Evolutionary conservation across 1,140 invertebrate species (phyloP).

Genomic region (Cotesia glomerata): DNA sequence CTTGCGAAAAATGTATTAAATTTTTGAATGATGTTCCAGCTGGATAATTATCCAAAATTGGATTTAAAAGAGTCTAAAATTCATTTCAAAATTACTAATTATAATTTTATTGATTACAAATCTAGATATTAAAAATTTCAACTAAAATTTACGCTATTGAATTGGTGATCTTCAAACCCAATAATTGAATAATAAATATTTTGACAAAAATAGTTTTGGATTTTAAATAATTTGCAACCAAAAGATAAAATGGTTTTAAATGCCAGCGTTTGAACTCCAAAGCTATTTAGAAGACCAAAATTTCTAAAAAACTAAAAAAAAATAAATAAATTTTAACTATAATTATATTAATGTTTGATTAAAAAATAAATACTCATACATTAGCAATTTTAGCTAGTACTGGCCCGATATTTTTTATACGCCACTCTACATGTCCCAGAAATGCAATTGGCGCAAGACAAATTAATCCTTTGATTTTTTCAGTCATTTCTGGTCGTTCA

Average conservation of each 20-base stretch:
- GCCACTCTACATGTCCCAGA: slow-evolving; percentile 52
- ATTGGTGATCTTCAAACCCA: no score
- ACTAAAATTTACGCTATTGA: no score
- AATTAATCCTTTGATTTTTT: slow-evolving; percentile 67
- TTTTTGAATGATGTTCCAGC: slow-evolving; percentile 75
- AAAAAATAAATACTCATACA: slow-evolving; percentile 20
- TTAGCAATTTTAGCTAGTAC: slow-evolving; percentile 26
- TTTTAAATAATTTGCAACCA: no score
- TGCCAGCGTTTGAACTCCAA: no score
- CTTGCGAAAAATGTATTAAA: slow-evolving; percentile 69
- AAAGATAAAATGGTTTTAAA: no score
- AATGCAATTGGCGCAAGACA: slow-evolving; percentile 72
- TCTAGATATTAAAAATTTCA: no score
- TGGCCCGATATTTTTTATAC: slow-evolving; percentile 51
- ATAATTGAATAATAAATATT: no score
- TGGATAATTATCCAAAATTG: slow-evolving; percentile 74
- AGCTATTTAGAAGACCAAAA: no score
- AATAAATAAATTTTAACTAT: no score
- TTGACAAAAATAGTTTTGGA: no score
- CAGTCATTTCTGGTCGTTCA: slow-evolving; percentile 72
- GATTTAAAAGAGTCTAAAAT: slow-evolving; percentile 62
- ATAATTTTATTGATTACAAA: slow-evolving; percentile 42
- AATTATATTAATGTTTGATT: no score
- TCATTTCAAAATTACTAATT: slow-evolving; percentile 58
- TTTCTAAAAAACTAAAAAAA: no score